These are phyloP conservation scores for Nezara viridula DNA, from an alignment of 2,888 invertebrate species.

Conservation along the genomic window DNA sequence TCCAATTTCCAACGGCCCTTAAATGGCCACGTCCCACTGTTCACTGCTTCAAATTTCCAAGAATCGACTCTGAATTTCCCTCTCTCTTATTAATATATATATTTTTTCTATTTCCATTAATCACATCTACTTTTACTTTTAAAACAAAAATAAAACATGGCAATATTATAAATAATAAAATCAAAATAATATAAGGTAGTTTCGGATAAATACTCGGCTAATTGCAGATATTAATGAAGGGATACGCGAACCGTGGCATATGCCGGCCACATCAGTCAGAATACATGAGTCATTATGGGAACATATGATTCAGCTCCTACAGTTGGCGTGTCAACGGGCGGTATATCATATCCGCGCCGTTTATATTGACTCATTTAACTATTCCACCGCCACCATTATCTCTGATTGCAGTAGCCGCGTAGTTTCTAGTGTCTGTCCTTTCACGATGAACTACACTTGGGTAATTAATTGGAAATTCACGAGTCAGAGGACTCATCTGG, in stretches of 20 bases:
- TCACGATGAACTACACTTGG: background rate
- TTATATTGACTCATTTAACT: constrained; percentile 31
- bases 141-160: no score
- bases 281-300: background rate
- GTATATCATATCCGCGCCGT: background rate
- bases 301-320: constrained; percentile 7
- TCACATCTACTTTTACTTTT: no score
- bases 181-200: no score
- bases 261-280: background rate
- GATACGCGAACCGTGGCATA: background rate
- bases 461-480: background rate
- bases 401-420: background rate
- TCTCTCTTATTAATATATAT: no score
- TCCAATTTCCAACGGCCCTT: no score
- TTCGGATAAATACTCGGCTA: background rate
- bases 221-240: background rate
- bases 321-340: background rate
- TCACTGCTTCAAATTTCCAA: no score
- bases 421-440: background rate
- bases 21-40: no score
- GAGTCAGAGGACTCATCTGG: background rate
- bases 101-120: no score
- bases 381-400: background rate
- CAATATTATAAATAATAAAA: no score
- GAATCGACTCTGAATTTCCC: no score